These are phyloP conservation scores for Agrypnus murinus DNA, from an alignment of 2,888 invertebrate species.

Conservation along the genomic window DNA sequence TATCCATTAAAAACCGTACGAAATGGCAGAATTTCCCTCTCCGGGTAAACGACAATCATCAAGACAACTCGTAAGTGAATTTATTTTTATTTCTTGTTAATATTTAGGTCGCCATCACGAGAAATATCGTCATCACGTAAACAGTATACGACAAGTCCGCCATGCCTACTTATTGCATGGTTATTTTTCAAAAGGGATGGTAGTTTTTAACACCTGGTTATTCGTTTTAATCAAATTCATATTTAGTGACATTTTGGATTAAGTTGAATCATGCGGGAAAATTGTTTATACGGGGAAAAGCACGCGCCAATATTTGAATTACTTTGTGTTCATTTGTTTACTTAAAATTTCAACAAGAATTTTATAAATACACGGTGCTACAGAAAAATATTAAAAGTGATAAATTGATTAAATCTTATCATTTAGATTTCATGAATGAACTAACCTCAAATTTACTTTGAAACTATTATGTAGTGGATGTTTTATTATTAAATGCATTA, in stretches of 20 bases:
- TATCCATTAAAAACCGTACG: constrained; percentile 66
- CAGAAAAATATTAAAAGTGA: too few relatives aligned
- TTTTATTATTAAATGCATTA: too few relatives aligned
- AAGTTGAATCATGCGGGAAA: too few relatives aligned
- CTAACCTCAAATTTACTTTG: too few relatives aligned
- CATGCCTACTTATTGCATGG: constrained; percentile 59
- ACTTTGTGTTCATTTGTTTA: constrained; percentile 33
- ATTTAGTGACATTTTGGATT: background rate
- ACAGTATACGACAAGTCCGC: constrained; percentile 61
- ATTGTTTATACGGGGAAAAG: background rate
- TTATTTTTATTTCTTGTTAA: constrained; percentile 53
- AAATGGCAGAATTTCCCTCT: constrained; percentile 78
- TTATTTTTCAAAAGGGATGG: constrained; percentile 54
- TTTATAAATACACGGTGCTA: too few relatives aligned
- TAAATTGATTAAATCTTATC: too few relatives aligned
- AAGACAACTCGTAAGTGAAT: constrained; percentile 77
- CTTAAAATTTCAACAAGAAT: background rate
- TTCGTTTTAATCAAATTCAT: background rate
- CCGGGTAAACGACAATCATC: constrained; percentile 76
- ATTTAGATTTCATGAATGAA: too few relatives aligned
- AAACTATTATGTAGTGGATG: too few relatives aligned
- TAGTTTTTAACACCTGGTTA: constrained; percentile 36
- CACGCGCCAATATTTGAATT: constrained; percentile 30
- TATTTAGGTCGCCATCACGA: constrained; percentile 75
- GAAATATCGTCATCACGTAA: constrained; percentile 79